phyloP scores from a whole-genome alignment of 2,888 invertebrate species.

The Druceiella hillmani region DNA sequence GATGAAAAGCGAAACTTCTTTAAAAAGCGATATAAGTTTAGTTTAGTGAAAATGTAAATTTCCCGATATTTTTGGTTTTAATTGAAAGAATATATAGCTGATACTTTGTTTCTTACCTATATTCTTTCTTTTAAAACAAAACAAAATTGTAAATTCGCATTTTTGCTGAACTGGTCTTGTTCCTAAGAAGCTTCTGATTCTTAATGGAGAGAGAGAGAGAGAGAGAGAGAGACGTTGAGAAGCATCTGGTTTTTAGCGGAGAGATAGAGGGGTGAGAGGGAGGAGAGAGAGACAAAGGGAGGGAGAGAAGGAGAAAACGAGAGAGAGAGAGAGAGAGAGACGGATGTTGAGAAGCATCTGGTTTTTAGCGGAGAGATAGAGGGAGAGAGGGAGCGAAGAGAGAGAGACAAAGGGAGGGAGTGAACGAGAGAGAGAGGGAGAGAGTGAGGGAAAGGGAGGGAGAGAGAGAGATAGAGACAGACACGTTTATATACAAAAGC shows the following conservation, averaged over 20 bases:
- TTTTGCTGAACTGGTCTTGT: too few relatives aligned
- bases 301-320: neutral
- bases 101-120: too few relatives aligned
- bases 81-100: too few relatives aligned
- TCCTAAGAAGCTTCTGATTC: too few relatives aligned
- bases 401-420: neutral
- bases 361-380: neutral
- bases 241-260: too few relatives aligned
- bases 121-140: too few relatives aligned
- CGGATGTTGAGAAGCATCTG: neutral
- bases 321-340: constrained; percentile 1
- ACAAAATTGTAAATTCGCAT: too few relatives aligned
- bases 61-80: too few relatives aligned
- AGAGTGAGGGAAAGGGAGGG: neutral
- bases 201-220: neutral
- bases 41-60: too few relatives aligned
- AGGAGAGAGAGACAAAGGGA: neutral
- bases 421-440: neutral
- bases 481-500: too few relatives aligned
- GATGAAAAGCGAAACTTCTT: too few relatives aligned
- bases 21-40: too few relatives aligned
- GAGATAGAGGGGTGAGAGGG: neutral
- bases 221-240: constrained; percentile 1
- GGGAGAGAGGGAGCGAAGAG: neutral
- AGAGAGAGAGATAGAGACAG: neutral